A percentile compares a stretch with the other conserved stretches of the same genome.
Evolutionary conservation across 2,113 vertebrate species (phyloP).

Genomic region (Bubo blakistoni): DNA sequence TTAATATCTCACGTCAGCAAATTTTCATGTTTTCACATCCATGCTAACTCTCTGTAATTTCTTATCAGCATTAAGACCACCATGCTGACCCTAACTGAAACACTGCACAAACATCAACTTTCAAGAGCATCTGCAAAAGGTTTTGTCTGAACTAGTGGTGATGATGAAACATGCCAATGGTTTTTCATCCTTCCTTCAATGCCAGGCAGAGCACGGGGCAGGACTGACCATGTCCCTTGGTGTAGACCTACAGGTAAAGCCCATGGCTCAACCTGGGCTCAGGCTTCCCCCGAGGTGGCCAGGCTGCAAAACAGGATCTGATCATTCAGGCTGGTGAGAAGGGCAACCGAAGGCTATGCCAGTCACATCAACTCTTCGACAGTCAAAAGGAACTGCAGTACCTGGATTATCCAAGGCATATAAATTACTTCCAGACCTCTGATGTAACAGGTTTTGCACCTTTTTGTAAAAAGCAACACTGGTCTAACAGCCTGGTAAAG

Average conservation of each 20-base stretch:
- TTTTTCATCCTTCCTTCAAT: neutral
- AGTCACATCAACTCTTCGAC: neutral
- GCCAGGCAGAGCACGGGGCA: neutral
- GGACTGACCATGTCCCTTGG: neutral
- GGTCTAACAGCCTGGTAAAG: neutral
- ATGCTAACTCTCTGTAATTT: neutral
- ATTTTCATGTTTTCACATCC: neutral
- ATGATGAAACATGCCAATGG: neutral
- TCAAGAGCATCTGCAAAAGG: neutral
- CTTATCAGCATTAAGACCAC: neutral
- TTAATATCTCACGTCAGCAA: neutral
- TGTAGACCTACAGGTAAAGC: neutral
- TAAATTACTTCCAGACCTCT: neutral
- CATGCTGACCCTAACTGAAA: fast-evolving
- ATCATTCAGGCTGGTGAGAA: neutral
- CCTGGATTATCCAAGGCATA: neutral
- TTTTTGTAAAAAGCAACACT: neutral
- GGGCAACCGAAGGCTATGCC: neutral
- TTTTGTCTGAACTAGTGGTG: neutral
- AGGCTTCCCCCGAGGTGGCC: neutral
- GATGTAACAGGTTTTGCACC: neutral
- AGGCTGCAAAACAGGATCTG: neutral
- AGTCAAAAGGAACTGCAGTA: neutral
- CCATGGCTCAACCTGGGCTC: neutral
- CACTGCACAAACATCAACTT: neutral